Evolutionary conservation across 2,113 vertebrate genomes (phyloP).

Genomic region (Clarias macrocephalus): DNA sequence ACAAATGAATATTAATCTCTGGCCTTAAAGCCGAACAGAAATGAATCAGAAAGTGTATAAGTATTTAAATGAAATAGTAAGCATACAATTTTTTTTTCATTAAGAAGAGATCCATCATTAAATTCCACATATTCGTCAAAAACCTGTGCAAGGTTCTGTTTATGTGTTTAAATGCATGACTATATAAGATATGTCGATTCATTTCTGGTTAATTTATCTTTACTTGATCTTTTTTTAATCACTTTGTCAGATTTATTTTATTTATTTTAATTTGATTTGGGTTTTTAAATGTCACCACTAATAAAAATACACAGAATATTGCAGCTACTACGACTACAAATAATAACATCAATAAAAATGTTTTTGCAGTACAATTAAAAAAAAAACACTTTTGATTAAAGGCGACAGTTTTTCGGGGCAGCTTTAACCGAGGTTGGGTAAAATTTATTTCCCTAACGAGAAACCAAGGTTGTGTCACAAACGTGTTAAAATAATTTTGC

Average conservation of each 20-base stretch:
- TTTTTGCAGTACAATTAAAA: background rate
- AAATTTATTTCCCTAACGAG: background rate
- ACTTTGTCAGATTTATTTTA: background rate
- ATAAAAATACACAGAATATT: background rate
- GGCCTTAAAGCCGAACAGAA: background rate
- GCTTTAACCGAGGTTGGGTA: background rate
- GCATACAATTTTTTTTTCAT: background rate
- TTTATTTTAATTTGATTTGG: background rate
- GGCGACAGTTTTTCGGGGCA: background rate
- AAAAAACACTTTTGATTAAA: background rate
- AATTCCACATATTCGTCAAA: background rate
- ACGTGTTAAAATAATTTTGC: background rate
- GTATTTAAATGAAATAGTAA: background rate
- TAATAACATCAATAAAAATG: background rate
- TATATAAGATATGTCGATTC: background rate
- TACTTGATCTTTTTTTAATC: background rate
- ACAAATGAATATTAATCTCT: background rate
- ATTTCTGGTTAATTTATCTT: background rate
- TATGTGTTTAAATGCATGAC: background rate
- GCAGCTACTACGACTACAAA: background rate
- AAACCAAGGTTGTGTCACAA: background rate
- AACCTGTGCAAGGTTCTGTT: background rate
- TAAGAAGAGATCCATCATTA: background rate
- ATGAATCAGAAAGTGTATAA: background rate
- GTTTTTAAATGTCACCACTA: background rate